Evolutionary conservation across 2,113 vertebrate genomes (phyloP), one percentile per base, ranked within the genome.

Genomic region (Ivindomyrus marchei): DNA sequence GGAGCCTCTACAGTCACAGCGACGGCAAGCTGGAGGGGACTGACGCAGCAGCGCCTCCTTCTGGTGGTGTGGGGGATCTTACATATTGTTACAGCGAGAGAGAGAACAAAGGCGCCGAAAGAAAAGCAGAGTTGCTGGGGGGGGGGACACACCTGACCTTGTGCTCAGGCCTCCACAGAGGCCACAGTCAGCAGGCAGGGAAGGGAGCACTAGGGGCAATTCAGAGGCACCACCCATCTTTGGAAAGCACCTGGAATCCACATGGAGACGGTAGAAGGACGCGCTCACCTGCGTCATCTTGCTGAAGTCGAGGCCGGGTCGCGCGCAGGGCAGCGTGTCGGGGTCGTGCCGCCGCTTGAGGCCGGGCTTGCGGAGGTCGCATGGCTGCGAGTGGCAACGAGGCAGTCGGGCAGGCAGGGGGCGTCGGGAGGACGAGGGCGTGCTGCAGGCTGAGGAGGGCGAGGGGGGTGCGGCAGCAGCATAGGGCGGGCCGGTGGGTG

Each of bases 331-430:
- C 2, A 95, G 91, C 88, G 96, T 95, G 80, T 97, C 97, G 0
- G 96, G 95, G 87, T 97, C 97, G 1, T 96, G 97, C 53, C 97
- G 96, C 91, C 96, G 94, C 93, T 97, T 97, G 92, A 97, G 93
- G 19, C 96, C 96, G 90, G 96, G 96, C 92, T 95, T 97, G 46
- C 96, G 96, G 92, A 97, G 96, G 91, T 97, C 97, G 62, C 97
- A 97, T 89, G 97, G 97, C 92, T 98, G 97, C 0, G 97, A 98
- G 91, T 96, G 97, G 95, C 97, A 97, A 89, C 96, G 95, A 5
- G 97, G 97, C 90, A 97, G 94, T 66, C 92, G 93, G 3, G 91
- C 95, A 91, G 92, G 95, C 91, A 92, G 92, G 91, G 90, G 94
- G 89, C 95, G 93, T 92, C 95, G 95, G 6, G 92, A 95, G 50